Evolutionary conservation across 2,888 invertebrate genomes (phyloP), one percentile per base, ranked within the genome.

Genomic region (Lepetodrilus schrolli): DNA sequence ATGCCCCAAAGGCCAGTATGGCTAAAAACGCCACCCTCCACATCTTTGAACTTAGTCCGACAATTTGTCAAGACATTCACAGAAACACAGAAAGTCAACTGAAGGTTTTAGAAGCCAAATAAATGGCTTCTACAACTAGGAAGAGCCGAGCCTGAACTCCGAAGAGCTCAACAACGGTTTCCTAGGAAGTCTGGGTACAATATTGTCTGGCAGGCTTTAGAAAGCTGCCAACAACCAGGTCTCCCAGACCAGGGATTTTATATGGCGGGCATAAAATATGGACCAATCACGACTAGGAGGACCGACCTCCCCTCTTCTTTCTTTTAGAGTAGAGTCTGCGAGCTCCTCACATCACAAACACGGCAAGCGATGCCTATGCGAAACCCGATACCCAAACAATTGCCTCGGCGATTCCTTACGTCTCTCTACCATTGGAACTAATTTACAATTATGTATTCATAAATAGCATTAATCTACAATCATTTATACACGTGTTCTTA

Each of bases 141-240:
- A 72, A 72, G 72, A 72, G 72, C 72, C 72, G 72, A 58, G 72
- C 72, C 43, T 65, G 66, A 47, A 34, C 50, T 70, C 49, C 37
- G n/a, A 2, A 23, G 65, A 47, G 65, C 43, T 37, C 47, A 72
- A 72, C 72, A 72, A 43, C 72, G 72, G 72, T 66, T 72, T 72
- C 72, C 72, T 72, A 72, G 66, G 43, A 34, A 65, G 47, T 65
- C 26, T 34, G 49, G 23, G 50, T 65, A 47, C 26, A 47, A 68
- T 66, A 66, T 66, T 65, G 66, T 66, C 72, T 72, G 70, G 50
- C 70, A 70, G 50, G 58, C 58, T 58, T 58, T 26, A 50, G 49
- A 36, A 50, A 49, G 50, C 49, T 70, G 70, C 70, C 70, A 70
- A 70, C 70, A 70, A 58, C 58, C 70, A 10, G 34, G 49, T 34